phyloP scores from a whole-genome alignment of 2,888 invertebrate species.

The Syrista parreyssii region DNA sequence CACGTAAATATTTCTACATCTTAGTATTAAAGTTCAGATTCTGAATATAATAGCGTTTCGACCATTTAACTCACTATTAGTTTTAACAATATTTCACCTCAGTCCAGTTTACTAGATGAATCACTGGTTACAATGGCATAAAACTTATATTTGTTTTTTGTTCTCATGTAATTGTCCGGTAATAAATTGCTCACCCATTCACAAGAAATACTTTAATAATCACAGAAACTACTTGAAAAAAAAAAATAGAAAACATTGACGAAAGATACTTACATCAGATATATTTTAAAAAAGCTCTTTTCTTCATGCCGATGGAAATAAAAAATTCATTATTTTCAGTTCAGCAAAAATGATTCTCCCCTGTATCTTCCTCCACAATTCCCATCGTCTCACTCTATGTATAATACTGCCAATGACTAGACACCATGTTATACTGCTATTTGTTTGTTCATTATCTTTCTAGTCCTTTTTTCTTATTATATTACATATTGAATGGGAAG shows the following conservation, averaged over 20 bases:
- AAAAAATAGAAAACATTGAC: background rate
- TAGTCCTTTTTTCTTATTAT: constrained; percentile 11
- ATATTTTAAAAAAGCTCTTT: background rate
- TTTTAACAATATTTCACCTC: background rate
- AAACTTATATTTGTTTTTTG: background rate
- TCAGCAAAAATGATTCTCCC: background rate
- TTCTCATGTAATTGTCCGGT: background rate
- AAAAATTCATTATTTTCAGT: background rate
- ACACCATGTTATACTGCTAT: constrained; percentile 57
- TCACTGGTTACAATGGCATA: background rate
- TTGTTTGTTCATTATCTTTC: constrained; percentile 27
- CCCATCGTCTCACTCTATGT: background rate
- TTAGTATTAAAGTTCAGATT: background rate
- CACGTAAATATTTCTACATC: background rate
- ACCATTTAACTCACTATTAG: background rate
- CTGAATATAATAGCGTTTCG: background rate
- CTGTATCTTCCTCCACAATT: background rate
- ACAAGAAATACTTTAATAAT: background rate
- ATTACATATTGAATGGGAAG: background rate
- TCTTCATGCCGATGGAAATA: background rate
- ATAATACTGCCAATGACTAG: constrained; percentile 58
- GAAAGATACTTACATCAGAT: background rate
- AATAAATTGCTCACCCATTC: background rate
- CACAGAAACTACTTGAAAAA: background rate
- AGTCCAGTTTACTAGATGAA: background rate